Conservation (phyloP, 1,140 invertebrate genomes). For the Sitobion miscanthi region DNA sequence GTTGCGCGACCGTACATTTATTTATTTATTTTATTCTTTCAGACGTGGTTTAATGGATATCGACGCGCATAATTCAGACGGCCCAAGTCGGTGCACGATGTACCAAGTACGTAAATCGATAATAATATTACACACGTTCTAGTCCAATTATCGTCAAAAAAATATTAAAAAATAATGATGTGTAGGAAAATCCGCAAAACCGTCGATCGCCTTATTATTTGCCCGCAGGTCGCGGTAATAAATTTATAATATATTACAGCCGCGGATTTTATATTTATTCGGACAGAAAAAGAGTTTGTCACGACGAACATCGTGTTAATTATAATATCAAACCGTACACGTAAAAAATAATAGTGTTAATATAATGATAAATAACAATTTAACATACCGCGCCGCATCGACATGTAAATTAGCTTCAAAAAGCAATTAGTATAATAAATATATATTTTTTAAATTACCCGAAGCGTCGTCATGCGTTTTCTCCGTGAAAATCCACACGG, state of each 20-base stretch:
- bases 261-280: background rate
- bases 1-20: background rate
- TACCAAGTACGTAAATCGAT: slow-evolving; percentile 29
- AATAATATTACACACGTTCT: background rate
- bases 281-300: background rate
- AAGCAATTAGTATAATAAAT: slow-evolving; percentile 9
- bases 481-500: slow-evolving; percentile 8
- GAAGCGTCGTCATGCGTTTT: background rate
- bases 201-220: background rate
- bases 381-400: background rate
- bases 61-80: slow-evolving; percentile 2
- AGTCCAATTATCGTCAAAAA: background rate
- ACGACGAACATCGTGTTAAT: background rate
- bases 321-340: background rate
- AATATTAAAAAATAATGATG: background rate
- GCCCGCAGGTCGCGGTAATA: background rate
- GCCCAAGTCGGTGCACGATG: slow-evolving; percentile 11
- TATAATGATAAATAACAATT: background rate
- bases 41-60: slow-evolving; percentile 37
- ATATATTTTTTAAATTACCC: background rate
- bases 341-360: background rate
- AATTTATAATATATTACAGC: background rate
- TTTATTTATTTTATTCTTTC: slow-evolving; percentile 22
- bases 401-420: background rate
- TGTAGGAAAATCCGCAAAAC: background rate